These are phyloP conservation scores for Neelides folsomi DNA, from an alignment of 2,888 invertebrate species.

Conservation along the genomic window DNA sequence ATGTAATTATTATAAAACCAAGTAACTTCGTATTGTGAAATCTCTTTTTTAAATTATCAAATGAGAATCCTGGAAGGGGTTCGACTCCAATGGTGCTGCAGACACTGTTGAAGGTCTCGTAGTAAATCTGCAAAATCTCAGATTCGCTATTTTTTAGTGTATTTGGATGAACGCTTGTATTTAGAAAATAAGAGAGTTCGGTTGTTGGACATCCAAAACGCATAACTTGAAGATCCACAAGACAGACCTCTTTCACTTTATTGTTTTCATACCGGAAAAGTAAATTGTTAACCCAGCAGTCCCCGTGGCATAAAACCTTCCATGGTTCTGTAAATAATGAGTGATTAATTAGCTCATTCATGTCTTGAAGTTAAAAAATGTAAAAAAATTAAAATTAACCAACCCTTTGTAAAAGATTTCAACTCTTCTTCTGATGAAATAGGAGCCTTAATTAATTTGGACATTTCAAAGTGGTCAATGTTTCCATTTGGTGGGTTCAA, in stretches of 20 bases:
- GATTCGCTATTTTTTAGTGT: constrained; percentile 24
- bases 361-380: no score
- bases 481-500: no score
- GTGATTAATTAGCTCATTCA: no score
- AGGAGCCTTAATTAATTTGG: no score
- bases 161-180: constrained; percentile 5
- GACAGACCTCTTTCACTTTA: background rate
- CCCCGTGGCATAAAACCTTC: constrained; percentile 10
- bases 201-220: constrained; percentile 10
- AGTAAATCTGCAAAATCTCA: constrained; percentile 33
- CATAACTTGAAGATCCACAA: constrained; percentile 12
- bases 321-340: constrained; percentile 9
- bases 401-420: no score
- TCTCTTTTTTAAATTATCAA: no score
- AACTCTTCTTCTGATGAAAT: no score
- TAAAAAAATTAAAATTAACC: no score
- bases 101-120: constrained; percentile 22
- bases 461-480: no score
- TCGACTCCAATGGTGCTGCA: constrained; percentile 6
- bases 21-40: no score
- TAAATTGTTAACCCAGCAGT: constrained; percentile 14
- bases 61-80: constrained; percentile 2
- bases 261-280: constrained; percentile 8
- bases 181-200: constrained; percentile 12
- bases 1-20: no score